Evolutionary conservation across 2,113 vertebrate genomes (phyloP).

Genomic region (Phalacrocorax aristotelis): DNA sequence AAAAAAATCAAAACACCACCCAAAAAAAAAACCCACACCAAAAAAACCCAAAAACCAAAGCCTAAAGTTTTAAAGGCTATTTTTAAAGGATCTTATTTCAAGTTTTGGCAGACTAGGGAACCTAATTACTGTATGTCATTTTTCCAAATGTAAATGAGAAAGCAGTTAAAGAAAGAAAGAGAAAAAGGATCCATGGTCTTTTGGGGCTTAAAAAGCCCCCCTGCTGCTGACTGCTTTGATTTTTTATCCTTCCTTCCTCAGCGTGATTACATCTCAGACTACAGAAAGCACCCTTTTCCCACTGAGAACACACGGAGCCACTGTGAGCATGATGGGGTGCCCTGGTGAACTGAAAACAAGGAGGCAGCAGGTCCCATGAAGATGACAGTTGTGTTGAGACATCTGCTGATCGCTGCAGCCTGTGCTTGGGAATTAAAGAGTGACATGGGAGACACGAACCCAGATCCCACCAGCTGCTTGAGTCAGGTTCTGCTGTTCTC

Average conservation of each 20-base stretch:
- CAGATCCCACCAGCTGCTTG: not conserved
- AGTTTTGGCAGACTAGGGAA: slow-evolving; percentile 37
- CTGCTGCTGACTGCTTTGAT: not conserved
- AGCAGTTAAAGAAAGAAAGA: not conserved
- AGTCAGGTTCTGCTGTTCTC: not conserved
- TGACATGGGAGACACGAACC: accelerated
- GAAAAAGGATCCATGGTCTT: not conserved
- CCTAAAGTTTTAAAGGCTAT: slow-evolving; percentile 26
- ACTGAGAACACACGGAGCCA: not conserved
- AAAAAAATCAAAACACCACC: too few relatives aligned
- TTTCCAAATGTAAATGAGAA: slow-evolving; percentile 58
- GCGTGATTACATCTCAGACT: accelerated
- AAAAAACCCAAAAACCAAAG: not conserved
- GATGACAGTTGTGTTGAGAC: not conserved
- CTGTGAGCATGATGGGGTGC: not conserved
- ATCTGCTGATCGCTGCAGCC: not conserved
- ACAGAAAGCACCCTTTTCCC: not conserved
- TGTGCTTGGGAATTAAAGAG: not conserved
- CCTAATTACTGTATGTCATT: slow-evolving; percentile 43
- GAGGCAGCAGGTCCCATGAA: not conserved
- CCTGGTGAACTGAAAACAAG: not conserved
- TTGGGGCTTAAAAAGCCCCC: not conserved
- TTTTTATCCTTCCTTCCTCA: not conserved
- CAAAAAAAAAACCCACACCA: too few relatives aligned
- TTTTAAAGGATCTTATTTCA: slow-evolving; percentile 58